These are phyloP conservation scores for Ichneumoninae sp. DNA, from an alignment of 2,888 invertebrate genomes.

Conservation along the genomic window DNA sequence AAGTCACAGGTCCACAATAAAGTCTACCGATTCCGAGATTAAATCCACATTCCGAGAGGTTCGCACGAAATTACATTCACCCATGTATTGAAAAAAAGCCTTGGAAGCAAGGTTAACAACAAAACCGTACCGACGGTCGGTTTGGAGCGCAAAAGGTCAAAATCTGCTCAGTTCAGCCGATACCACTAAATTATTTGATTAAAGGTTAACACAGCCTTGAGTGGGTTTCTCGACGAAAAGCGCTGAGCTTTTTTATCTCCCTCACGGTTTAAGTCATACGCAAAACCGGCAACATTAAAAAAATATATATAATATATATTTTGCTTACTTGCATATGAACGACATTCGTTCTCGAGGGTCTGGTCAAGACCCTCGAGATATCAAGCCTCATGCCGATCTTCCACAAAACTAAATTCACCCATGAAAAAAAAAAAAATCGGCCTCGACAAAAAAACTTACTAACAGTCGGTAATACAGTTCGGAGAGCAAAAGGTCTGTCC, in stretches of 20 bases:
- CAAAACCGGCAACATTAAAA: too few species aligned
- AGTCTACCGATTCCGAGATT: background rate
- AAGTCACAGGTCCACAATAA: background rate
- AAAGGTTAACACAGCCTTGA: slow-evolving; percentile 28
- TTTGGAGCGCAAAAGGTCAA: background rate
- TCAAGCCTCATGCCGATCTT: too few species aligned
- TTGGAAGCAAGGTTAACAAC: background rate
- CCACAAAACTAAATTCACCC: background rate
- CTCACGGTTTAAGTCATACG: too few species aligned
- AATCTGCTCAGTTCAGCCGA: background rate
- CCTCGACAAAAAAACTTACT: background rate
- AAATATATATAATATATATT: too few species aligned
- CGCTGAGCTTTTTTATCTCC: slow-evolving; percentile 7
- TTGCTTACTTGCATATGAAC: too few species aligned
- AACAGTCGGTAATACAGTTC: background rate
- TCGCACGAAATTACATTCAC: background rate
- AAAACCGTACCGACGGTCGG: background rate
- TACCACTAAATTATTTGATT: slow-evolving; percentile 32
- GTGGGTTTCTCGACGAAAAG: slow-evolving; percentile 27
- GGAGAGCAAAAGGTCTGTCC: slow-evolving; percentile 1
- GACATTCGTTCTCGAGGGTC: too few species aligned
- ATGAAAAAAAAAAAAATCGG: background rate
- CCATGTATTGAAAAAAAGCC: background rate
- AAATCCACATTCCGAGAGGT: background rate
- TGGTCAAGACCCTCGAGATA: too few species aligned